A percentile compares a stretch with the other conserved stretches of the same genome.
Evolutionary conservation across 2,888 invertebrate genomes (phyloP).

Genomic region (Ecliptopera silaceata): DNA sequence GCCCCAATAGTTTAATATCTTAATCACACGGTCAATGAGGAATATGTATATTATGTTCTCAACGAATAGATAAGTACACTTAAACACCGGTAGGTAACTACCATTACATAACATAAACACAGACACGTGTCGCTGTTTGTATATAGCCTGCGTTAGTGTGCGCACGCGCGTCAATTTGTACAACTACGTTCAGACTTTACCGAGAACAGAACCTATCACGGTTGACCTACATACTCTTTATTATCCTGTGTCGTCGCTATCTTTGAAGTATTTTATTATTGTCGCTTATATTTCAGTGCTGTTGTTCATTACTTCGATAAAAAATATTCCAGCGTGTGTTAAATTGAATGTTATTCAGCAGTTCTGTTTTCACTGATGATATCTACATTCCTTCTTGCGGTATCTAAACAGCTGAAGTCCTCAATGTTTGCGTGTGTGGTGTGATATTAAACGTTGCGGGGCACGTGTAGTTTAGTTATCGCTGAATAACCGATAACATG

Average conservation of each 20-base stretch:
- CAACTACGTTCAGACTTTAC: slow-evolving; percentile 30
- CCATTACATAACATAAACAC: slow-evolving; percentile 66
- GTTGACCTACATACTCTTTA: slow-evolving; percentile 36
- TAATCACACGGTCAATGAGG: slow-evolving; percentile 7
- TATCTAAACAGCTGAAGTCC: slow-evolving; percentile 46
- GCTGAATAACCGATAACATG: slow-evolving; percentile 54
- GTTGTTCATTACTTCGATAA: neutral
- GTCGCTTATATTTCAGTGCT: slow-evolving; percentile 7
- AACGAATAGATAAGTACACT: neutral
- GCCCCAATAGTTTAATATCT: neutral
- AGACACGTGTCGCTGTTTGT: slow-evolving; percentile 58
- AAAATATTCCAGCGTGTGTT: neutral
- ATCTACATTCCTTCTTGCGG: slow-evolving; percentile 17
- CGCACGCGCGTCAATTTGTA: slow-evolving; percentile 33
- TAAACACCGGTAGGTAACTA: slow-evolving; percentile 42
- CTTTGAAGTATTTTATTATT: slow-evolving; percentile 30
- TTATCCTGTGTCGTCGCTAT: slow-evolving; percentile 29
- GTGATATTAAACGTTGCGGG: slow-evolving; percentile 48
- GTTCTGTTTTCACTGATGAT: neutral
- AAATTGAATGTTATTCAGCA: neutral
- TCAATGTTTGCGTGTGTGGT: slow-evolving; percentile 58
- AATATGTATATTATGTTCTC: slow-evolving; percentile 2
- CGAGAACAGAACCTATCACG: slow-evolving; percentile 27
- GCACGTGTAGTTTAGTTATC: slow-evolving; percentile 58
- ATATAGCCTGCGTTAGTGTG: slow-evolving; percentile 51